A percentile compares a stretch with the other conserved stretches of the same genome.
phyloP scores from a whole-genome alignment of 2,797 vertebrate genomes.

The Ficedula albicollis region DNA sequence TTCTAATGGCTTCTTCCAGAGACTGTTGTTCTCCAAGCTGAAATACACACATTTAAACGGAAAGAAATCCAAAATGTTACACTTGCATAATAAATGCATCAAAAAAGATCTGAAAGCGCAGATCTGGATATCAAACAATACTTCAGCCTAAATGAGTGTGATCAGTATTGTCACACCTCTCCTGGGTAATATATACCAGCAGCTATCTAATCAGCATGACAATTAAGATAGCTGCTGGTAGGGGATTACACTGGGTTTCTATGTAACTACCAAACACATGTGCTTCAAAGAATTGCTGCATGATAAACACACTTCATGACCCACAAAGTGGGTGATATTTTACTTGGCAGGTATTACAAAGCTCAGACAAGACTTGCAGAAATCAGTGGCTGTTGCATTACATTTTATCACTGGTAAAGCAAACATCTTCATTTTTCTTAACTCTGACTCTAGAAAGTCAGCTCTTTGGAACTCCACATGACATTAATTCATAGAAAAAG shows the following conservation, averaged over 20 bases:
- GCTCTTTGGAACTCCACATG: background rate
- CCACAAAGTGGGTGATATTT: background rate
- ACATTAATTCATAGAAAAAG: background rate
- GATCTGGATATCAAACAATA: background rate
- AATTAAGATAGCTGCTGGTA: background rate
- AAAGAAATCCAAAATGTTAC: background rate
- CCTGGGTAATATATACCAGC: background rate
- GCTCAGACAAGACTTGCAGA: background rate
- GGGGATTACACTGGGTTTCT: background rate
- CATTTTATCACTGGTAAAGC: background rate
- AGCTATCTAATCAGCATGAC: slow-evolving; percentile 34
- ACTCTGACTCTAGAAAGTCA: background rate
- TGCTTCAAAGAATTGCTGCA: slow-evolving; percentile 23
- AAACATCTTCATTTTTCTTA: background rate
- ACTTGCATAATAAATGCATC: background rate
- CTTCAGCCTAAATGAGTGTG: background rate
- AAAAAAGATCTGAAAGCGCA: background rate
- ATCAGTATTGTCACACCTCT: slow-evolving; percentile 4
- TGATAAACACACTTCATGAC: background rate
- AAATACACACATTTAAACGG: slow-evolving; percentile 40
- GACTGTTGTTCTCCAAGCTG: slow-evolving; percentile 97
- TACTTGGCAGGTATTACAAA: background rate
- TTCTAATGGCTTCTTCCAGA: slow-evolving; percentile 98
- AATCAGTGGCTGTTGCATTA: background rate
- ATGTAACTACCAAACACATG: background rate